Conservation (phyloP, 2,113 vertebrate species). For the Megaptera novaeangliae region DNA sequence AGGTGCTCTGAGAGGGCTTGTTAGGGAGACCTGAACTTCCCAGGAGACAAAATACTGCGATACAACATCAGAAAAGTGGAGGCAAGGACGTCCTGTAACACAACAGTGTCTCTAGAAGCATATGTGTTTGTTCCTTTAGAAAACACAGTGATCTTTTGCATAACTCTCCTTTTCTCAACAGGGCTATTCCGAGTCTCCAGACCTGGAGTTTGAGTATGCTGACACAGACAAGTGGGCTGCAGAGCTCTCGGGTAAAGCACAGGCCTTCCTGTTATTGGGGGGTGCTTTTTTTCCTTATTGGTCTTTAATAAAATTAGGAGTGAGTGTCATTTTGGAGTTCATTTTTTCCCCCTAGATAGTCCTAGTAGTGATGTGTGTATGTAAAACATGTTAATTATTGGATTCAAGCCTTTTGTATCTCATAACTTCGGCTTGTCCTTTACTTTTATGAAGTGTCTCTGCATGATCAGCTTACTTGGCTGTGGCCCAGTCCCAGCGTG, state of each 20-base stretch:
- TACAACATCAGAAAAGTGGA: background rate
- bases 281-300: background rate
- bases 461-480: background rate
- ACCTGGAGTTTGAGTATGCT: conserved; percentile 96
- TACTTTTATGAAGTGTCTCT: background rate
- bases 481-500: background rate
- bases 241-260: conserved; percentile 91
- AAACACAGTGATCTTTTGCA: background rate
- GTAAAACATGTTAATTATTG: background rate
- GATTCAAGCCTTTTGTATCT: background rate
- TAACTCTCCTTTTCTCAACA: conserved; percentile 57
- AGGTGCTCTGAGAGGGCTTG: background rate
- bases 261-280: background rate
- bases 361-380: background rate
- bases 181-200: conserved; percentile 94
- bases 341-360: background rate
- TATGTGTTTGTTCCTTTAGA: background rate
- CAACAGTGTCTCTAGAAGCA: background rate
- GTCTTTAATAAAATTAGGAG: background rate
- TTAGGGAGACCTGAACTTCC: background rate
- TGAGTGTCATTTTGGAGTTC: background rate
- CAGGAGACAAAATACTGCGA: background rate
- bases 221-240: conserved; percentile 95
- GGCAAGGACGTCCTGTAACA: background rate
- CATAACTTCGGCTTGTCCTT: background rate